phyloP scores from a whole-genome alignment of 2,113 vertebrate genomes.

The Melanotaenia duboulayi region DNA sequence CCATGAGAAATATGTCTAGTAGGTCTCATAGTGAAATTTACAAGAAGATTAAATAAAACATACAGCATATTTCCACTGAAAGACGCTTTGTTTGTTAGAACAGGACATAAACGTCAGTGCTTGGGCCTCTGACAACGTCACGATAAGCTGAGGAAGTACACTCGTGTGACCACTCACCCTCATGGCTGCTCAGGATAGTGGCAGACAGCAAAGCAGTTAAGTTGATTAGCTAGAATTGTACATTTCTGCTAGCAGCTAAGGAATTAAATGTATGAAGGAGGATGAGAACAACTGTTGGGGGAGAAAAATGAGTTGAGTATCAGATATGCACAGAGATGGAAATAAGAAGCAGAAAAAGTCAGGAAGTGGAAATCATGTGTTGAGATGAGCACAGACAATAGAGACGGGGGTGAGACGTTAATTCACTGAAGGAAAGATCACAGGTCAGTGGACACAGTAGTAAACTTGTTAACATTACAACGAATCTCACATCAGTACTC shows the following conservation, averaged over 20 bases:
- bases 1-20: no score
- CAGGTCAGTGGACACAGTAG: neutral
- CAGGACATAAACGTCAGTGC: constrained; percentile 20
- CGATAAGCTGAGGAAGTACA: constrained; percentile 32
- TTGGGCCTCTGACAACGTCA: constrained; percentile 20
- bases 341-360: neutral
- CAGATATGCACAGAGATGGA: constrained; percentile 24
- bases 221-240: constrained; percentile 71
- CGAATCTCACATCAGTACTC: no score
- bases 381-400: neutral
- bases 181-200: constrained; percentile 42
- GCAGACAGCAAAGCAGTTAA: constrained; percentile 65
- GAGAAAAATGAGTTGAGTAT: constrained; percentile 10
- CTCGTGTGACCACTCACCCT: constrained; percentile 61
- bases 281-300: constrained; percentile 31
- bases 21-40: no score
- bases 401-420: neutral
- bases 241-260: constrained; percentile 50
- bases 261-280: constrained; percentile 15
- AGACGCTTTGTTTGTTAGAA: constrained; percentile 24
- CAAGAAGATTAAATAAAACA: neutral
- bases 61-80: neutral
- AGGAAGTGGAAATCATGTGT: neutral
- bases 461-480: neutral
- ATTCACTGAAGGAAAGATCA: neutral